Base-by-base conservation (phyloP, 2,113 vertebrate species). In the Thamnophis sirtalis region DNA sequence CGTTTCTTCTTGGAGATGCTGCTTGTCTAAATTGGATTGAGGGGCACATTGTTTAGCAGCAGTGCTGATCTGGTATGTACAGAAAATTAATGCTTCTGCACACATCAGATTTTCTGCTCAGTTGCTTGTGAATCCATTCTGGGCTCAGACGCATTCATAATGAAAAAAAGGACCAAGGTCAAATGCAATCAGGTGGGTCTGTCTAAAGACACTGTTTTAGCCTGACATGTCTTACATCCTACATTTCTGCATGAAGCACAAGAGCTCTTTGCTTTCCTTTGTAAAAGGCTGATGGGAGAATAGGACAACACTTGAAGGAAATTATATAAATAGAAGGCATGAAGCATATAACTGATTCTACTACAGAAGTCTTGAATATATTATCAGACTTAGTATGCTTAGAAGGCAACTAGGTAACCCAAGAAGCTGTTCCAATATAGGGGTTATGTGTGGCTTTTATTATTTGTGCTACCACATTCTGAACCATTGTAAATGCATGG, bases 41-140 rank as follows among this genome's bases (percentile, higher is more conserved):
- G 53, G 26, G 87, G 56, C 91, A 89, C 84, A 87, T 91, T 94
- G 87, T 84, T 93, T 80, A 60, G 88, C 38, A n/a, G 87, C 90
- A 89, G 26, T 19, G 38, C 87, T 86, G 90, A 87, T 87, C 90
- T 86, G 80, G 55, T 91, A 88, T 89, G 86, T 80, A 51, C 49
- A 84, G 91, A 85, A 89, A 94, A 94, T 93, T 85, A 92, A 91
- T 91, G 90, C 53, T 92, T 55, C 84, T 28, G 38, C 80, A 85
- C 87, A 89, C 87, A 54, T 50, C 49, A 94, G 87, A 84, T 92
- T 92, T 56, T 91, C 92, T 92, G 87, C 80, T 93, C 90, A 80
- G 87, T 89, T 91, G 90, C 87, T 92, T 73, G 86, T 84, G 92
- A 89, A 91, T 86, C 48, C 33, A 53, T 80, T 84, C 87, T 80